phyloP scores from a whole-genome alignment of 1,140 invertebrate genomes.

The Trichonephila clavata region DNA sequence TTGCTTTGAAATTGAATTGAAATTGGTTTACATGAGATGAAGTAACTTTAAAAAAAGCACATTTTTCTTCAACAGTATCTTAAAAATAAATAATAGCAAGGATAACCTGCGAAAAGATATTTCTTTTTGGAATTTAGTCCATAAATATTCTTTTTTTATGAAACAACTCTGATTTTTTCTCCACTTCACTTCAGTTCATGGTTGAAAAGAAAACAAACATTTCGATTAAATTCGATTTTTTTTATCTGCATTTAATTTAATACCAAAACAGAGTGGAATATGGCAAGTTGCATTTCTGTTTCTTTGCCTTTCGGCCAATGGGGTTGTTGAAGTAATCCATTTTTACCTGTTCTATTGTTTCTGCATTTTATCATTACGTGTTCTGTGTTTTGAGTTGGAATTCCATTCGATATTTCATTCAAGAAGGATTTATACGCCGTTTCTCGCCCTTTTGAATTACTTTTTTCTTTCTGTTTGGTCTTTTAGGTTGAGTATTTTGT shows the following conservation, averaged over 20 bases:
- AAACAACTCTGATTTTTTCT: background rate
- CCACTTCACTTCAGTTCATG: background rate
- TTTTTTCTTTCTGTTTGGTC: background rate
- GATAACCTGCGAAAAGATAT: background rate
- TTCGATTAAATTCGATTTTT: slow-evolving; percentile 63
- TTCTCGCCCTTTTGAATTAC: background rate
- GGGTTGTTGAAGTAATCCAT: background rate
- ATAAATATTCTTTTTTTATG: background rate
- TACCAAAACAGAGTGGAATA: slow-evolving; percentile 10
- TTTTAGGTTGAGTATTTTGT: background rate
- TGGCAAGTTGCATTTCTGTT: background rate
- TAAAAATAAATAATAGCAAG: background rate
- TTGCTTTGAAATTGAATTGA: background rate
- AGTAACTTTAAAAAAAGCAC: background rate
- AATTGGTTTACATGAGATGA: background rate
- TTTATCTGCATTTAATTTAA: slow-evolving; percentile 56
- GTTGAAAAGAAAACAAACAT: background rate
- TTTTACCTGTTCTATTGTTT: slow-evolving; percentile 40
- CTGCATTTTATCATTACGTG: slow-evolving; percentile 41
- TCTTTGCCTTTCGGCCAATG: background rate
- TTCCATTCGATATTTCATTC: background rate
- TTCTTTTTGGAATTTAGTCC: background rate
- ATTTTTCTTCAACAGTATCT: too few relatives aligned
- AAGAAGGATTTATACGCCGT: slow-evolving; percentile 8
- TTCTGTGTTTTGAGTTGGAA: background rate